phyloP scores from a whole-genome alignment of 2,888 invertebrate species.

The Hedya salicella region DNA sequence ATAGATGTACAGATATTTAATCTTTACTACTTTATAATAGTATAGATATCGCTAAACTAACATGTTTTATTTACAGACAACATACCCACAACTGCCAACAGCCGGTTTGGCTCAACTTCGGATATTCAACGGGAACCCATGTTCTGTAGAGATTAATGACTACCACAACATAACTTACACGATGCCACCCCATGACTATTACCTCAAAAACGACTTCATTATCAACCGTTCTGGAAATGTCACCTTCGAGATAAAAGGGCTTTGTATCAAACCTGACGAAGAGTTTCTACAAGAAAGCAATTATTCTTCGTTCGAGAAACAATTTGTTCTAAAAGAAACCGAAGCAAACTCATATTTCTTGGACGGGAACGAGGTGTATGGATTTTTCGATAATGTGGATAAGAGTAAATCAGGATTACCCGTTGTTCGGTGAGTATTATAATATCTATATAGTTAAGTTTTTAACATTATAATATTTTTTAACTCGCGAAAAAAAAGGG shows the following conservation, averaged over 20 bases:
- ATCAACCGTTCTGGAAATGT: conserved; percentile 53
- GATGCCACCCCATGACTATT: conserved; percentile 62
- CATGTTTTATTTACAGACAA: conserved; percentile 69
- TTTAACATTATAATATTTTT: too few relatives aligned
- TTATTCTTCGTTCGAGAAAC: background rate
- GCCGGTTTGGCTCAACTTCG: conserved; percentile 84
- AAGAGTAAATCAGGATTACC: conserved; percentile 85
- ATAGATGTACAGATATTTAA: too few relatives aligned
- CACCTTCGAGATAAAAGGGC: conserved; percentile 55
- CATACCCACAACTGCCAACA: conserved; percentile 85
- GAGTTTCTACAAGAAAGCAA: conserved; percentile 45
- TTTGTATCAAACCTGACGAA: conserved; percentile 58
- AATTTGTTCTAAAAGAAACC: conserved; percentile 59
- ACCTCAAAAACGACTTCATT: conserved; percentile 58
- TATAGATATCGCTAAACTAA: too few relatives aligned
- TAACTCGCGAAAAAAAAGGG: too few relatives aligned
- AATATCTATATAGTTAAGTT: background rate
- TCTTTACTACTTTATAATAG: too few relatives aligned
- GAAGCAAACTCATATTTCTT: conserved; percentile 66
- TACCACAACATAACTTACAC: conserved; percentile 66
- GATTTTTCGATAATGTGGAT: conserved; percentile 75
- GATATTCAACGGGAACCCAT: conserved; percentile 85
- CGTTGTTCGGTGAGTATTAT: conserved; percentile 76
- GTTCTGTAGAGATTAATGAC: conserved; percentile 75
- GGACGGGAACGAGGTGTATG: conserved; percentile 52